Conservation (phyloP, 64 coral and sea anemone genomes). For the Catalaphyllia jardinei region DNA sequence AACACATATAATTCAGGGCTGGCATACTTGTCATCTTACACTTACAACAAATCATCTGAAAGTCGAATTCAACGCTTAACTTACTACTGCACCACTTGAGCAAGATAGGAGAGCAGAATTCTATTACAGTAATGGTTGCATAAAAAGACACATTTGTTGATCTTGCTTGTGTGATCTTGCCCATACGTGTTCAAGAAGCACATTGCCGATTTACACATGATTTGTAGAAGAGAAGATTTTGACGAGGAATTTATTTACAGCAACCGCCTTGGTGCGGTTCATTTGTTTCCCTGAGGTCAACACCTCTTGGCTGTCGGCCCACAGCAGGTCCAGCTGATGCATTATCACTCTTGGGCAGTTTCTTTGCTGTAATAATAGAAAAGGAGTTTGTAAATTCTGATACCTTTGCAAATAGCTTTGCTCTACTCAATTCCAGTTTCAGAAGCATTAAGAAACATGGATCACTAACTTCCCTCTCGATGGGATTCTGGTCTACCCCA, state of each 20-base stretch:
- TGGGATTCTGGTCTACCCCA: too few species aligned
- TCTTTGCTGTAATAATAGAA: slow-evolving; percentile 78
- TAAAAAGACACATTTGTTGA: not conserved
- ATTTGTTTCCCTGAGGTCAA: slow-evolving; percentile 85
- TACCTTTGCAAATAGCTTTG: too few species aligned
- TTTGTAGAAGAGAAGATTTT: not conserved
- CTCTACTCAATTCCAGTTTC: too few species aligned
- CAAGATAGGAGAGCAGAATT: not conserved
- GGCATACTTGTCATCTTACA: not conserved
- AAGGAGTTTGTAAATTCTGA: not conserved
- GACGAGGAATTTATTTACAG: slow-evolving; percentile 85
- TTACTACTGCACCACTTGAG: not conserved
- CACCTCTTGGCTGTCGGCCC: slow-evolving; percentile 70
- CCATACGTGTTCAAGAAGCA: slow-evolving; percentile 5
- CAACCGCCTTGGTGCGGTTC: slow-evolving; percentile 78
- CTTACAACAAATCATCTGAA: not conserved
- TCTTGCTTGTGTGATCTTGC: slow-evolving; percentile 1
- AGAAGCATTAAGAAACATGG: not conserved
- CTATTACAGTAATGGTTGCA: not conserved
- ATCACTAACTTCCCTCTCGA: too few species aligned
- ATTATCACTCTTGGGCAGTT: slow-evolving; percentile 94
- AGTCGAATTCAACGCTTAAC: not conserved
- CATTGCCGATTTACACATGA: slow-evolving; percentile 25
- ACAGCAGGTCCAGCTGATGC: slow-evolving; percentile 63
- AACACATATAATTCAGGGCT: not conserved